Percentiles rank a stretch among this genome's conserved stretches.
Evolutionary conservation across 2,113 vertebrate genomes (phyloP).

Genomic region (Elgaria multicarinata): DNA sequence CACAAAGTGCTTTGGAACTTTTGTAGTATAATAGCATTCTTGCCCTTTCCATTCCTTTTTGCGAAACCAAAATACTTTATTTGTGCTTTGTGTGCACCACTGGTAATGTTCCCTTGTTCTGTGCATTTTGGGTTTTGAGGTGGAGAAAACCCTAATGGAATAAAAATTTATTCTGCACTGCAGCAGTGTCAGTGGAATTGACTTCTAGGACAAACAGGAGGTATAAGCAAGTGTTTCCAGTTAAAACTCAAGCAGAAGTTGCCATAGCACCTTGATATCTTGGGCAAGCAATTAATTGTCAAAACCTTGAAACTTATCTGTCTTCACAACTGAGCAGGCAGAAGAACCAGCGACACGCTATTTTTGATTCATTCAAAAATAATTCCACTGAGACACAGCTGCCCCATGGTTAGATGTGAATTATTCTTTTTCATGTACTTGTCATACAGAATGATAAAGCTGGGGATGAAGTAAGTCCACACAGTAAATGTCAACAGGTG

Average conservation of each 20-base stretch:
- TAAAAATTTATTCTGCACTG: neutral
- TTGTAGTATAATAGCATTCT: neutral
- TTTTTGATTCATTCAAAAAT: slow-evolving; percentile 43
- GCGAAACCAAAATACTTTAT: neutral
- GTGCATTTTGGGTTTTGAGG: neutral
- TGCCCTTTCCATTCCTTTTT: neutral
- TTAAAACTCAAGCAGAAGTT: slow-evolving; percentile 48
- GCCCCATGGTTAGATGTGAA: neutral
- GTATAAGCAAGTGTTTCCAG: slow-evolving; percentile 45
- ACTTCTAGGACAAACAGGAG: slow-evolving; percentile 39
- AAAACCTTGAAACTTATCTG: slow-evolving; percentile 31
- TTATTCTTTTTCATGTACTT: slow-evolving; percentile 39
- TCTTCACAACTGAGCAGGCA: slow-evolving; percentile 20
- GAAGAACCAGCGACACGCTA: slow-evolving; percentile 18
- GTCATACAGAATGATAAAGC: slow-evolving; percentile 33
- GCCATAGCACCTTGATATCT: slow-evolving; percentile 24
- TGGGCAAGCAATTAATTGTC: slow-evolving; percentile 36
- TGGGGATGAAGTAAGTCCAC: neutral
- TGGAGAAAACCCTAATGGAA: neutral
- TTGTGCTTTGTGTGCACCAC: neutral
- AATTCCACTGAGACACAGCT: slow-evolving; percentile 6
- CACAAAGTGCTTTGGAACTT: neutral
- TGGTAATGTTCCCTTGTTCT: neutral
- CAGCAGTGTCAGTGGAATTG: neutral
- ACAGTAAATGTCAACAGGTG: neutral